Evolutionary conservation across 2,113 vertebrate genomes (phyloP).

Genomic region (Oreochromis aureus): DNA sequence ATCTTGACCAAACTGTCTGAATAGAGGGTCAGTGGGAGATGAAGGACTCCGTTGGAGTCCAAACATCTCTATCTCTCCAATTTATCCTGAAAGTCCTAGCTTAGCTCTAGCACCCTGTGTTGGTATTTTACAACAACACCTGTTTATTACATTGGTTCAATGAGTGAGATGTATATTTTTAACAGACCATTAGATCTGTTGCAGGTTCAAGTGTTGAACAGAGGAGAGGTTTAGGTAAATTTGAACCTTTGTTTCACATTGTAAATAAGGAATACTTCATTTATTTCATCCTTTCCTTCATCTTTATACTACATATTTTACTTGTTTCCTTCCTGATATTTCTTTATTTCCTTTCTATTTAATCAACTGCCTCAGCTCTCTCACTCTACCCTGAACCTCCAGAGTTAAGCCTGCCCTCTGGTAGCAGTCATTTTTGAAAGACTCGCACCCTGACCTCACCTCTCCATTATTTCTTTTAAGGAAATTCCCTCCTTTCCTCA

Average conservation of each 20-base stretch:
- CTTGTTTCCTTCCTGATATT: background rate
- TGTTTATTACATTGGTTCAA: background rate
- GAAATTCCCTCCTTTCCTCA: slow-evolving; percentile 74
- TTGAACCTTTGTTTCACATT: background rate
- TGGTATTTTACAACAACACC: background rate
- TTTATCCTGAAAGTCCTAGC: background rate
- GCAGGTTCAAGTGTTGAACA: background rate
- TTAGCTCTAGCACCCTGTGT: background rate
- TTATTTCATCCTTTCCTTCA: background rate
- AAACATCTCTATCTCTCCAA: slow-evolving; percentile 53
- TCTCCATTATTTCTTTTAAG: slow-evolving; percentile 72
- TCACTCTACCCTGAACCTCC: slow-evolving; percentile 46
- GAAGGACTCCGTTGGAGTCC: slow-evolving; percentile 54
- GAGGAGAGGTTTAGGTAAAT: background rate
- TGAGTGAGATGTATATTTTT: background rate
- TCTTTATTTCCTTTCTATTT: slow-evolving; percentile 5
- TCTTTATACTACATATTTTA: slow-evolving; percentile 2
- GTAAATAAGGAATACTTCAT: background rate
- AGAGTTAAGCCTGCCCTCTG: slow-evolving; percentile 73
- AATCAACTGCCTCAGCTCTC: background rate
- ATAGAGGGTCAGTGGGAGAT: slow-evolving; percentile 68
- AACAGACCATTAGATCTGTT: accelerated
- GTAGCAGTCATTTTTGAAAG: slow-evolving; percentile 71
- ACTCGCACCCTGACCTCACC: slow-evolving; percentile 72
- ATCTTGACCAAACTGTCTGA: slow-evolving; percentile 71